Evolutionary conservation across 2,797 vertebrate species (phyloP).

Genomic region (Cossypha polioptera): DNA sequence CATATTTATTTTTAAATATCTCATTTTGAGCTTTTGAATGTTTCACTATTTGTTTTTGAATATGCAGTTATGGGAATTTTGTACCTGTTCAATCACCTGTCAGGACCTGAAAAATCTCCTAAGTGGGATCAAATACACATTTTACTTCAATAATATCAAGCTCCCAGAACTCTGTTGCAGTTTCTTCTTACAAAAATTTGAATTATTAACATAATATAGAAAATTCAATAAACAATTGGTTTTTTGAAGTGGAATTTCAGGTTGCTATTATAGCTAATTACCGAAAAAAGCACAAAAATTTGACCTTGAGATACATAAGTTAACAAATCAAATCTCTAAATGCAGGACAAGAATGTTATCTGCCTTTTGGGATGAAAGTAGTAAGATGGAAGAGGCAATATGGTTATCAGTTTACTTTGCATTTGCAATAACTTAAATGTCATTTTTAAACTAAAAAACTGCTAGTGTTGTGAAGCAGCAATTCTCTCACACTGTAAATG

Average conservation of each 20-base stretch:
- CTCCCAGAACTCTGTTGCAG: not conserved
- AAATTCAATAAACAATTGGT: not conserved
- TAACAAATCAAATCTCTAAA: not conserved
- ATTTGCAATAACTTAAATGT: not conserved
- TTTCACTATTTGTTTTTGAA: not conserved
- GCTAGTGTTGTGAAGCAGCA: not conserved
- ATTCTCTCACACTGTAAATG: not conserved
- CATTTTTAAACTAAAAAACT: not conserved
- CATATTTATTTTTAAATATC: not conserved
- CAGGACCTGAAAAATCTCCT: not conserved
- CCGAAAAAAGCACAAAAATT: rapidly evolving
- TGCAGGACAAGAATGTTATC: not conserved
- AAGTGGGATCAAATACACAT: not conserved
- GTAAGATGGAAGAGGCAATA: not conserved
- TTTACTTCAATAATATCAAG: slow-evolving; percentile 4
- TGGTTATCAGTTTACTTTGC: not conserved
- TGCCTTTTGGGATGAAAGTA: not conserved
- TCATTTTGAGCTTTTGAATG: not conserved
- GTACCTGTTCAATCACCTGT: not conserved
- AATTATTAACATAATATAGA: not conserved
- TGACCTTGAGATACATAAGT: not conserved
- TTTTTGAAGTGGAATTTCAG: not conserved
- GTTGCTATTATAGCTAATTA: not conserved
- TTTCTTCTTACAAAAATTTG: slow-evolving; percentile 13
- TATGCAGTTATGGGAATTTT: not conserved